phyloP scores from a whole-genome alignment of 2,797 vertebrate species.

The Pipistrellus pygmaeus region DNA sequence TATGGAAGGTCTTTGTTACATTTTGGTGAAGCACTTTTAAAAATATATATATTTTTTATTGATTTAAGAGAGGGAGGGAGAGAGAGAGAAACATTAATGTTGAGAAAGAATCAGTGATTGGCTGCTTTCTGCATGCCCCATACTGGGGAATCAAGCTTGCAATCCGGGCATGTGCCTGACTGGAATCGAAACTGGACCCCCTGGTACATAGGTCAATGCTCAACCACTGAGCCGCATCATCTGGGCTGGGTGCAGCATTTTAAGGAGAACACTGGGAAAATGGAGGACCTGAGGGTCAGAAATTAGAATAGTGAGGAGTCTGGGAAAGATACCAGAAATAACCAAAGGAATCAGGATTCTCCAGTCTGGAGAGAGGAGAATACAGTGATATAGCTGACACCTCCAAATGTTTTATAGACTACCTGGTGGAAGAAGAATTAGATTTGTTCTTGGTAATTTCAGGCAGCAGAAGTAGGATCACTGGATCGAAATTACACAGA shows the following conservation, averaged over 20 bases:
- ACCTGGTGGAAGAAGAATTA: conserved; percentile 57
- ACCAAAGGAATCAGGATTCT: conserved; percentile 3
- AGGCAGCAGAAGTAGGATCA: conserved; percentile 78
- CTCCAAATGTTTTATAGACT: conserved; percentile 59
- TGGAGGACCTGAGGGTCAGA: not conserved
- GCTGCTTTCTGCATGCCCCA: too few species aligned
- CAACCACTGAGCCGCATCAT: too few species aligned
- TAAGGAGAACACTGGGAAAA: not conserved
- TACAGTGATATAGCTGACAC: not conserved
- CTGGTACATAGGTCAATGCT: too few species aligned
- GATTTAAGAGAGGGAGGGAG: too few species aligned
- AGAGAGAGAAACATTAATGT: too few species aligned
- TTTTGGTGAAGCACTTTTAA: not conserved
- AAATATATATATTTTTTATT: too few species aligned
- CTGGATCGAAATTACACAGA: conserved; percentile 77
- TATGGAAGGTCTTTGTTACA: not conserved
- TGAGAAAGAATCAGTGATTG: too few species aligned
- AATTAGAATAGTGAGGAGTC: not conserved
- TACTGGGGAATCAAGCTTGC: too few species aligned
- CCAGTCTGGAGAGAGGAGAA: not conserved
- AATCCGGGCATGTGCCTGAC: too few species aligned
- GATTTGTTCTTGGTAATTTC: conserved; percentile 77
- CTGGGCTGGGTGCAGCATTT: not conserved
- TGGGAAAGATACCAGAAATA: conserved; percentile 16
- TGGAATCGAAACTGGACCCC: too few species aligned